Percentiles rank a stretch among this genome's conserved stretches.
phyloP scores from a whole-genome alignment of 2,888 invertebrate species.

The Tachina lurida region DNA sequence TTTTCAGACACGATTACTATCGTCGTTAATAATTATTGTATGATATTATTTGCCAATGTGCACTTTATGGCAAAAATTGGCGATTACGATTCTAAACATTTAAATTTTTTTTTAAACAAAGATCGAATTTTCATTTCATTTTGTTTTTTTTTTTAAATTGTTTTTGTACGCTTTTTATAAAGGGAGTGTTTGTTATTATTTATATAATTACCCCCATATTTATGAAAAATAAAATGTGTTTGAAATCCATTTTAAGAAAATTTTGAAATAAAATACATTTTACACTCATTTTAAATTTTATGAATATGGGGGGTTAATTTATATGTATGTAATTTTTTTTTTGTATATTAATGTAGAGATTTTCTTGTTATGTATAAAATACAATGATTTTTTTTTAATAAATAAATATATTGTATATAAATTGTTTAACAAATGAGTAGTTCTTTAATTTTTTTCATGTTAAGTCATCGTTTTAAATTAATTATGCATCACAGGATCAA shows the following conservation, averaged over 20 bases:
- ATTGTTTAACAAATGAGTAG: background rate
- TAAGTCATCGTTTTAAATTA: slow-evolving; percentile 55
- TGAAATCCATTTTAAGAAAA: too few species aligned
- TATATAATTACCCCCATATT: too few species aligned
- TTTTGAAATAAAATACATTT: too few species aligned
- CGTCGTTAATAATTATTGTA: too few species aligned
- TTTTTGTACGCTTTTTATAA: slow-evolving; percentile 61
- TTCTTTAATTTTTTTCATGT: background rate
- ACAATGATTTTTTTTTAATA: slow-evolving; percentile 19
- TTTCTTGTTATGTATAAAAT: slow-evolving; percentile 38
- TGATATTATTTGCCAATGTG: too few species aligned
- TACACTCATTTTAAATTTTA: too few species aligned
- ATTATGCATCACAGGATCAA: slow-evolving; percentile 69
- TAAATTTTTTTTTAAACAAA: background rate
- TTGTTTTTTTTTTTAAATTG: slow-evolving; percentile 23
- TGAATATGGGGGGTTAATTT: too few species aligned
- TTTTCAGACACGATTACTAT: too few species aligned
- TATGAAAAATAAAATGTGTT: too few species aligned
- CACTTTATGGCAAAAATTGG: too few species aligned
- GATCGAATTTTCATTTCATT: slow-evolving; percentile 12
- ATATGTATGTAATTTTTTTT: background rate
- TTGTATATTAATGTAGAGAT: slow-evolving; percentile 39
- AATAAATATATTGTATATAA: slow-evolving; percentile 31
- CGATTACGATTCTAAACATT: too few species aligned
- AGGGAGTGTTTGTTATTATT: slow-evolving; percentile 21